Evolutionary conservation across 2,113 vertebrate genomes (phyloP), one percentile per base, ranked within the genome.

Genomic region (Penelope pileata): DNA sequence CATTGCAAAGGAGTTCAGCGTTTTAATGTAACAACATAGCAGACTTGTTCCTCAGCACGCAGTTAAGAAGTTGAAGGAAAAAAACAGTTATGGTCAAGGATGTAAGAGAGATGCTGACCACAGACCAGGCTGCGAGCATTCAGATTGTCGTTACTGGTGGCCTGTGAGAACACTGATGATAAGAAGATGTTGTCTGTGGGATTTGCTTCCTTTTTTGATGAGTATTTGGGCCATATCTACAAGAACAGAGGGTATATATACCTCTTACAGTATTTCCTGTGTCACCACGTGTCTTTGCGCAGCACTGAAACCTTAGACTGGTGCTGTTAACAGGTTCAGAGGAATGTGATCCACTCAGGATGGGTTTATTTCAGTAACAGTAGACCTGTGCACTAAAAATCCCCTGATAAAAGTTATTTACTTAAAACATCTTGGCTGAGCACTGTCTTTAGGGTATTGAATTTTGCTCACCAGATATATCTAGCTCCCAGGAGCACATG

Each of bases 331-430:
- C 74, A 88, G 50, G 58, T 80, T 90, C 87, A 83, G 29, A 91
- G 94, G 92, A 92, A 95, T 66, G 59, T 45, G 91, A 96, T 92
- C 93, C 38, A 11, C 74, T 59, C 42, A 27, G 78, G 53, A 69
- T 1, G 3, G 45, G 81, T 95, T 94, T 94, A 94, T 93, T 96
- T 93, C 86, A 94, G 93, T 91, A 91, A 85, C 67, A 63, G 78
- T 70, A 95, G 89, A 90, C 50, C 34, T 1, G 22, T 56, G 16
- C 54, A 54, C 50, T 76, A 93, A 93, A 93, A 95, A 87, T 93
- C 90, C 75, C 87, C 82, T 30, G 72, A 88, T 94, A 97, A 66
- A 91, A 91, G 74, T 85, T 95, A 87, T 67, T 95, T 91, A 58
- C 93, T 89, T 94, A 73, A 87, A 85, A 85, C 92, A 87, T 51